A percentile compares a stretch with the other conserved stretches of the same genome.
Conservation (phyloP, 1,140 invertebrate genomes). For the Ips typographus region DNA sequence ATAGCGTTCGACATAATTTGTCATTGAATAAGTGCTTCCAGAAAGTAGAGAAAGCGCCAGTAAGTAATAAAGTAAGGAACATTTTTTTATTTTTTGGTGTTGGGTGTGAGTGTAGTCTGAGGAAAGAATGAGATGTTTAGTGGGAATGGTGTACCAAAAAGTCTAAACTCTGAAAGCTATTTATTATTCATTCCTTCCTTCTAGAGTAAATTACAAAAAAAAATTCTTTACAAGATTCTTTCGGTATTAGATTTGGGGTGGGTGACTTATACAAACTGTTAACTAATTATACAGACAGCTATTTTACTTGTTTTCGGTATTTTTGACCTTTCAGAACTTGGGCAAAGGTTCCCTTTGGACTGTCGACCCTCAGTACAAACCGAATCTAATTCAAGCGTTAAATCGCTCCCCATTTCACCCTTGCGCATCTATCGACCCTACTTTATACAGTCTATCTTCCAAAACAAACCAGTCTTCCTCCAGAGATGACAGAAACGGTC, state of each 20-base stretch:
- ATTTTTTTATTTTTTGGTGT: slow-evolving; percentile 25
- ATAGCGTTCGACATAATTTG: slow-evolving; percentile 93
- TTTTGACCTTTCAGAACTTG: slow-evolving; percentile 64
- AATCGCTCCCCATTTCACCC: slow-evolving; percentile 82
- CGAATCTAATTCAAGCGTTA: slow-evolving; percentile 81
- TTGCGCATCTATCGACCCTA: slow-evolving; percentile 57
- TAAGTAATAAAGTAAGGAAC: slow-evolving; percentile 54
- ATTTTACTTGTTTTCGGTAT: neutral
- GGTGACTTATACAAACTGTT: too few species aligned
- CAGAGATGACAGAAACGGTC: slow-evolving; percentile 36
- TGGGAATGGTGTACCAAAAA: too few species aligned
- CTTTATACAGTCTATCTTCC: slow-evolving; percentile 41
- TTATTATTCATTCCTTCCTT: too few species aligned
- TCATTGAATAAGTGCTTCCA: slow-evolving; percentile 97
- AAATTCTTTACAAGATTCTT: neutral
- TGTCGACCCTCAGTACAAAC: slow-evolving; percentile 85
- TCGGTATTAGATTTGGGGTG: neutral
- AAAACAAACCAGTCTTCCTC: slow-evolving; percentile 10
- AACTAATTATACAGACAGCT: neutral
- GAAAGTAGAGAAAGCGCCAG: slow-evolving; percentile 89
- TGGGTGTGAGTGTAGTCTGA: neutral
- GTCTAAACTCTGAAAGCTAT: too few species aligned
- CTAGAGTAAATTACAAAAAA: neutral
- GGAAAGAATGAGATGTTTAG: neutral
- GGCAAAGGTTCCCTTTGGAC: slow-evolving; percentile 95